Conservation (phyloP, 2,797 vertebrate species). For the Sebastes baramenuke region DNA sequence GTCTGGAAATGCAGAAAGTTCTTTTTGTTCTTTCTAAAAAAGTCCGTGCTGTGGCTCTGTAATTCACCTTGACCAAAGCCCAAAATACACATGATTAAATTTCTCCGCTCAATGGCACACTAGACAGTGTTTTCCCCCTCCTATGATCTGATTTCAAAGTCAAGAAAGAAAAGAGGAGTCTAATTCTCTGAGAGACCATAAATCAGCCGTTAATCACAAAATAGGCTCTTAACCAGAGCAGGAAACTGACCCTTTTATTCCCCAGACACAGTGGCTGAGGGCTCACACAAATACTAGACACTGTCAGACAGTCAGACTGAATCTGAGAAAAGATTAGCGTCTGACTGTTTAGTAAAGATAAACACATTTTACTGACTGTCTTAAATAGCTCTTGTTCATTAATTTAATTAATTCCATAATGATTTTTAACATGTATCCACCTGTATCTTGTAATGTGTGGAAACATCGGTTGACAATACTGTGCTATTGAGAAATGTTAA, state of each 20-base stretch:
- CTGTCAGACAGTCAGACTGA: neutral
- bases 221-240: constrained; percentile 32
- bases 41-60: neutral
- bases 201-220: constrained; percentile 47
- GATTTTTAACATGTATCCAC: neutral
- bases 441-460: neutral
- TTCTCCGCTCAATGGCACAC: constrained; percentile 22
- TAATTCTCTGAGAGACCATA: constrained; percentile 38
- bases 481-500: neutral
- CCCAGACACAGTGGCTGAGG: neutral
- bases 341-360: constrained; percentile 6
- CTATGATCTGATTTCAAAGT: constrained; percentile 38
- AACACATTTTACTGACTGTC: neutral
- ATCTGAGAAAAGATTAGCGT: neutral
- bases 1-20: neutral
- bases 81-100: constrained; percentile 43
- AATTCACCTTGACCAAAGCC: constrained; percentile 48
- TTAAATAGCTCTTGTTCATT: neutral
- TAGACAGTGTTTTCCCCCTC: constrained; percentile 17
- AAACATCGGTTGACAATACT: neutral
- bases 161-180: constrained; percentile 12
- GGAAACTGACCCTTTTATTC: constrained; percentile 26
- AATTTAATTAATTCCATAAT: neutral
- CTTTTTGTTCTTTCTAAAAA: neutral
- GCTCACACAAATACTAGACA: constrained; percentile 11